phyloP scores from a whole-genome alignment of 2,797 vertebrate genomes.

The Pseudochromis fuscus region DNA sequence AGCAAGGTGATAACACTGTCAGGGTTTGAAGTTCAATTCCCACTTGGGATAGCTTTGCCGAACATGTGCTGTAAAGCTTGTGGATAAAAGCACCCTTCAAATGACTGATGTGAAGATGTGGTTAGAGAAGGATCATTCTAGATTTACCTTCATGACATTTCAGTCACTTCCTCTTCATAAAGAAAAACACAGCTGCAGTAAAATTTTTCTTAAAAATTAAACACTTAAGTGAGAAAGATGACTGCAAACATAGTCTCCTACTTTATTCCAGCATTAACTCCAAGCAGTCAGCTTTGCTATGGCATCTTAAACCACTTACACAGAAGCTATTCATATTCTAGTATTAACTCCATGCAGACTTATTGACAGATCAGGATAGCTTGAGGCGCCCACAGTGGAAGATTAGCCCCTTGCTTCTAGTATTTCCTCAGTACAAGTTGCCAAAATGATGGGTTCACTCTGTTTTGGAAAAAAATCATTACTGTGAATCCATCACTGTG shows the following conservation, averaged over 20 bases:
- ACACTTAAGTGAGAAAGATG: background rate
- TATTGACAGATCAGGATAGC: slow-evolving; percentile 66
- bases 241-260: background rate
- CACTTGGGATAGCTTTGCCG: slow-evolving; percentile 34
- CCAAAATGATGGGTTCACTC: slow-evolving; percentile 42
- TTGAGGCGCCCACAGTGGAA: slow-evolving; percentile 50
- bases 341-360: slow-evolving; percentile 52
- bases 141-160: background rate
- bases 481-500: slow-evolving; percentile 12
- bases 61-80: slow-evolving; percentile 15
- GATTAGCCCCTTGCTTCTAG: slow-evolving; percentile 45
- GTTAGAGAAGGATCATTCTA: background rate
- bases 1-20: slow-evolving; percentile 46
- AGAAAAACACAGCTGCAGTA: background rate
- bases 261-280: background rate
- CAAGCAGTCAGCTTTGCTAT: background rate
- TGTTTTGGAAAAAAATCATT: slow-evolving; percentile 21
- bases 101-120: slow-evolving; percentile 3
- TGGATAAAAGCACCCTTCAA: slow-evolving; percentile 16
- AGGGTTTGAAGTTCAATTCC: slow-evolving; percentile 63
- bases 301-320: slow-evolving; percentile 33
- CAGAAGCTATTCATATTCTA: slow-evolving; percentile 49
- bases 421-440: slow-evolving; percentile 43
- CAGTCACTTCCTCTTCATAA: background rate
- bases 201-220: background rate